Evolutionary conservation across 2,797 vertebrate species (phyloP).

Genomic region (Simalia tracyae): DNA sequence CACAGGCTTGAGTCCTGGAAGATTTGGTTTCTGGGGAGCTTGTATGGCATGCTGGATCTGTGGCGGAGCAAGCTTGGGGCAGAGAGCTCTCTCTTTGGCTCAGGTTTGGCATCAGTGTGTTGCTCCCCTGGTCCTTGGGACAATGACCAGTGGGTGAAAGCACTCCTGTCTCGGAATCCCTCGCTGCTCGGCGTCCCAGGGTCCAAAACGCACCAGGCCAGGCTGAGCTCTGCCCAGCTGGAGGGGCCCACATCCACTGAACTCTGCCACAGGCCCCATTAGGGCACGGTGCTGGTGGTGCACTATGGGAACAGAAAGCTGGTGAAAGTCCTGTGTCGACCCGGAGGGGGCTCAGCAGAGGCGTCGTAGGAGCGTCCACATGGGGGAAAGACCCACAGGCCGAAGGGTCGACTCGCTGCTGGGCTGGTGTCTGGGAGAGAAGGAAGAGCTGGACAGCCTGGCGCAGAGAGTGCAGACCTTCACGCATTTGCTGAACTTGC

Average conservation of each 20-base stretch:
- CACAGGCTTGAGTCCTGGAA: constrained; percentile 25
- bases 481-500: constrained; percentile 72
- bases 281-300: constrained; percentile 45
- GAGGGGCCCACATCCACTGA: constrained; percentile 25
- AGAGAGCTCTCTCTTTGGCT: constrained; percentile 13
- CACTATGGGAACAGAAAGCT: constrained; percentile 60
- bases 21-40: constrained; percentile 1
- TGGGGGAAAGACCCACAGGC: not conserved
- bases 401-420: not conserved
- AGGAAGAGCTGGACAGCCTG: constrained; percentile 70
- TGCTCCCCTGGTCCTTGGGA: constrained; percentile 4
- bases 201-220: constrained; percentile 21
- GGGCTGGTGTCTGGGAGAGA: constrained; percentile 41
- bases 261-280: constrained; percentile 59
- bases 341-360: constrained; percentile 62
- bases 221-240: constrained; percentile 60
- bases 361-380: not conserved
- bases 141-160: not conserved
- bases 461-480: constrained; percentile 68
- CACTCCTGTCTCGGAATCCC: not conserved
- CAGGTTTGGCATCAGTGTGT: not conserved
- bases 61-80: not conserved
- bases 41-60: not conserved
- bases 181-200: not conserved
- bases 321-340: constrained; percentile 63